A percentile compares a stretch with the other conserved stretches of the same genome.
phyloP scores from a whole-genome alignment of 2,113 vertebrate genomes.

The Callospermophilus lateralis region DNA sequence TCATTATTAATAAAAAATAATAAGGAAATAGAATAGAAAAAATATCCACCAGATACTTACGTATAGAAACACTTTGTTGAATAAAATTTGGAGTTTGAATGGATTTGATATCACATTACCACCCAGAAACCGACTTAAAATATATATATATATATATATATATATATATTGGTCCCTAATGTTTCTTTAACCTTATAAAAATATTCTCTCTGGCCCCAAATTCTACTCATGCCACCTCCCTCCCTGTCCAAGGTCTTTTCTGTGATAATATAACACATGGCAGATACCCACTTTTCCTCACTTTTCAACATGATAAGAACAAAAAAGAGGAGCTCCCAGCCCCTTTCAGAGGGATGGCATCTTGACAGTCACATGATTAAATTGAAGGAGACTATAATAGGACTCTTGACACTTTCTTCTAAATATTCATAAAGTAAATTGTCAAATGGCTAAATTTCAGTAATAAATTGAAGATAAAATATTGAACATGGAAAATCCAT shows the following conservation, averaged over 20 bases:
- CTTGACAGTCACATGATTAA: neutral
- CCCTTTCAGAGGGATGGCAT: neutral
- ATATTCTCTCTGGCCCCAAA: neutral
- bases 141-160: neutral
- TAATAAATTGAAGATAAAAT: constrained; percentile 37
- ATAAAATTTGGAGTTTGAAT: neutral
- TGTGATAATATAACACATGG: neutral
- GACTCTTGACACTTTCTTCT: neutral
- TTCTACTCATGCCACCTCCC: neutral
- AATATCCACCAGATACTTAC: neutral
- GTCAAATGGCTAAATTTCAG: constrained; percentile 27
- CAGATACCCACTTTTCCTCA: neutral
- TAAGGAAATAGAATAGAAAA: neutral
- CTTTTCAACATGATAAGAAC: accelerated
- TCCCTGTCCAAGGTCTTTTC: neutral
- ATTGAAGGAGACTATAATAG: neutral
- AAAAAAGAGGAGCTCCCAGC: neutral
- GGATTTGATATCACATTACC: accelerated
- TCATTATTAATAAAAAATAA: neutral
- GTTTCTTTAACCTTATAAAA: neutral
- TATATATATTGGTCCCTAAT: neutral
- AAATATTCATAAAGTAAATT: constrained; percentile 53
- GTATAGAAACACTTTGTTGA: neutral
- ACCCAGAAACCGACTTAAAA: neutral
- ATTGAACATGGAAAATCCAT: constrained; percentile 1